phyloP scores from a whole-genome alignment of 2,797 vertebrate genomes.

The Podarcis lilfordi region DNA sequence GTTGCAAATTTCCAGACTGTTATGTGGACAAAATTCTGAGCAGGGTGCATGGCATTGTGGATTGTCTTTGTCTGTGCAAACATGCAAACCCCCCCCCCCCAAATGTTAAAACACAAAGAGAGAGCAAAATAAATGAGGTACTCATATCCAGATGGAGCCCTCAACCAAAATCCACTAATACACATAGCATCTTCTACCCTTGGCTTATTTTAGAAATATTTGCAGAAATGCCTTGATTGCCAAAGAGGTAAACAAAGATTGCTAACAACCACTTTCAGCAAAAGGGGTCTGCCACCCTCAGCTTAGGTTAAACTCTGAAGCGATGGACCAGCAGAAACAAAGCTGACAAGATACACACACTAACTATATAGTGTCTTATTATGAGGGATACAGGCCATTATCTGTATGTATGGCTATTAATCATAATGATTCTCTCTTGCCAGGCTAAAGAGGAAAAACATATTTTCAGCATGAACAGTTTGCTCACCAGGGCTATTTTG shows the following conservation, averaged over 20 bases:
- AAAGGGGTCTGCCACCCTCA: conserved; percentile 41
- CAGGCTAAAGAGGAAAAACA: neutral
- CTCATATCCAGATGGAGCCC: conserved; percentile 61
- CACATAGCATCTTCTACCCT: conserved; percentile 61
- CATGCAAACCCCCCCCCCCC: conserved; percentile 56
- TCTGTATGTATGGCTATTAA: conserved; percentile 12
- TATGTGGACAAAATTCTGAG: conserved; percentile 47
- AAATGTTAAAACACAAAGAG: conserved; percentile 61
- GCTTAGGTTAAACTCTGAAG: neutral
- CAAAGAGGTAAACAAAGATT: conserved; percentile 42
- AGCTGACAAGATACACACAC: neutral
- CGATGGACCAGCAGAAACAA: conserved; percentile 16
- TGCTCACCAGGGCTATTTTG: neutral
- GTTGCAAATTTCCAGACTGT: conserved; percentile 60
- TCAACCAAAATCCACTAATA: conserved; percentile 41
- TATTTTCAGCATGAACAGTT: conserved; percentile 14
- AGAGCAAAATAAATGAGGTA: conserved; percentile 61
- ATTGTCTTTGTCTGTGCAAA: conserved; percentile 66
- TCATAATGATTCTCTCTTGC: neutral
- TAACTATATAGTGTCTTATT: conserved; percentile 35
- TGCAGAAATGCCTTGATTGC: conserved; percentile 47
- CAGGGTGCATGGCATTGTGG: conserved; percentile 41
- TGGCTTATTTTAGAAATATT: conserved; percentile 51
- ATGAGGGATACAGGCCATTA: conserved; percentile 14
- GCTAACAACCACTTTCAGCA: conserved; percentile 30